Conservation (phyloP, 53 echinoderm and acorn worm genomes). For the Zoroaster sp. region DNA sequence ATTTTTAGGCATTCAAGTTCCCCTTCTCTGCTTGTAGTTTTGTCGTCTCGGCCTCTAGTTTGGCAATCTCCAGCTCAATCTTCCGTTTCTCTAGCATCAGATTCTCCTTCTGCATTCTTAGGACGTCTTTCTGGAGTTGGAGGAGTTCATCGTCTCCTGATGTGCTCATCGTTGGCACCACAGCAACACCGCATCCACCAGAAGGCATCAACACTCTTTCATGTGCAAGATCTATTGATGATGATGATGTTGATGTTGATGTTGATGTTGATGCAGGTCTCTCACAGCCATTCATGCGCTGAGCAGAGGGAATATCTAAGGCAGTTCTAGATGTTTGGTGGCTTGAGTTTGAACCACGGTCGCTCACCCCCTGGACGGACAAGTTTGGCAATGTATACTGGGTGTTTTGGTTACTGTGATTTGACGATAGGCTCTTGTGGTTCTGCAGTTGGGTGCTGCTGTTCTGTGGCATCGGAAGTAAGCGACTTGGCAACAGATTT, state of each 20-base stretch:
- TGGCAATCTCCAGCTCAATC: slow-evolving; percentile 36
- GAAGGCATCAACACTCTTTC: background rate
- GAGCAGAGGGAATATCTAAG: background rate
- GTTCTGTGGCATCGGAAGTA: background rate
- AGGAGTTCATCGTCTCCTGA: slow-evolving; percentile 23
- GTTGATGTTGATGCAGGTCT: background rate
- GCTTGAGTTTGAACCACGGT: background rate
- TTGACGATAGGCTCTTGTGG: background rate
- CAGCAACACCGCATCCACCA: background rate
- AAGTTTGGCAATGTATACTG: background rate
- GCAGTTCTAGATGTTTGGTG: background rate
- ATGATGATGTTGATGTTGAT: background rate
- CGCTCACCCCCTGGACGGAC: background rate
- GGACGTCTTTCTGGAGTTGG: slow-evolving; percentile 42
- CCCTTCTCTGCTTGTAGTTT: slow-evolving; percentile 23
- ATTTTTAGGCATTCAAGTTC: too few species aligned
- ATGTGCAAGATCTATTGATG: background rate
- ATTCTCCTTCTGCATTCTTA: slow-evolving; percentile 52
- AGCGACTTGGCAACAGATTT: background rate
- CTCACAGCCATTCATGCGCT: background rate
- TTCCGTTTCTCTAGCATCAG: slow-evolving; percentile 20
- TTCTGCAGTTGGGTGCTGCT: background rate
- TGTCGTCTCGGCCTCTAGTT: slow-evolving; percentile 29
- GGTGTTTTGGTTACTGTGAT: background rate
- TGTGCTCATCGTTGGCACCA: background rate